A percentile compares a stretch with the other conserved stretches of the same genome.
Conservation (phyloP, 2,888 invertebrate genomes). For the Brenthis hecate region DNA sequence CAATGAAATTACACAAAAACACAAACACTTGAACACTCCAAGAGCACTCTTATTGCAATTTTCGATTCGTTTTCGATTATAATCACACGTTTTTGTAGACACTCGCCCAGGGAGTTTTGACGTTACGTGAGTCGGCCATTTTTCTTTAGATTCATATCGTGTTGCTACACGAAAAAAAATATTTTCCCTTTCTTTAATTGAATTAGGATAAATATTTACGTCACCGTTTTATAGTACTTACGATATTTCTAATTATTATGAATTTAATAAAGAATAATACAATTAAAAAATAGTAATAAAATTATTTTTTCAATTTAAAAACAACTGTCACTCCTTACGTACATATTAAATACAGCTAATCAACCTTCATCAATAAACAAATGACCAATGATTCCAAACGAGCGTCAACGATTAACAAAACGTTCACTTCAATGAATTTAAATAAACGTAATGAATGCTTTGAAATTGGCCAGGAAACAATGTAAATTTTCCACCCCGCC, state of each 20-base stretch:
- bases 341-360: no score
- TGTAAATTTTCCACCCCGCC: constrained; percentile 27
- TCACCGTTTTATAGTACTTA: background rate
- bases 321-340: no score
- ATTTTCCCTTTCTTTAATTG: constrained; percentile 6
- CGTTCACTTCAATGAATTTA: background rate
- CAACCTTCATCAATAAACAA: no score
- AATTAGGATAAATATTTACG: background rate
- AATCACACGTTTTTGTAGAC: constrained; percentile 67
- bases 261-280: no score
- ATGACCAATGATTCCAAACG: background rate
- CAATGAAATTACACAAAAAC: constrained; percentile 46
- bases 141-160: constrained; percentile 62
- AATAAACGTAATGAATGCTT: background rate
- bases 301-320: no score
- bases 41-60: constrained; percentile 48
- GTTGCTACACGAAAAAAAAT: constrained; percentile 52
- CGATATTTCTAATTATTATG: background rate
- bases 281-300: no score
- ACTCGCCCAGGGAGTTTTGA: constrained; percentile 70
- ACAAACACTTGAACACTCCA: constrained; percentile 52
- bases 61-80: constrained; percentile 50
- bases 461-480: constrained; percentile 23
- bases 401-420: background rate
- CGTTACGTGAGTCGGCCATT: constrained; percentile 73